Conservation (phyloP, 1,140 invertebrate species). For the Penaeus chinensis region DNA sequence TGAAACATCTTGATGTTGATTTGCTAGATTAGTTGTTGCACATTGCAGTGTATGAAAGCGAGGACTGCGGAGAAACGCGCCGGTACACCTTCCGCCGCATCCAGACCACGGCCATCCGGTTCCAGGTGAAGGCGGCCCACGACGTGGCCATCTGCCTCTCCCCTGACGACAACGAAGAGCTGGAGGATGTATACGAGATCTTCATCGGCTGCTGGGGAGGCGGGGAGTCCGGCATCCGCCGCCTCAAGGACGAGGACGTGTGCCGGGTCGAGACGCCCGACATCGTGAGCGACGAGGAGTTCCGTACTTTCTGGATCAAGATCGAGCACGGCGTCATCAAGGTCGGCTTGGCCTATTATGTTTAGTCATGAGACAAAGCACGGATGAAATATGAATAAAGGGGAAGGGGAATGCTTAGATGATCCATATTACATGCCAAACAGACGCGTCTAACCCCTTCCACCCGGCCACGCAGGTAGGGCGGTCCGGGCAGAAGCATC, state of each 20-base stretch:
- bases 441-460: too few species aligned
- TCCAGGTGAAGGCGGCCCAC: conserved; percentile 57
- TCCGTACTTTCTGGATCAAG: conserved; percentile 58
- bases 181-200: conserved; percentile 62
- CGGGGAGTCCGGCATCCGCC: conserved; percentile 55
- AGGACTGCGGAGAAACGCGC: conserved; percentile 47
- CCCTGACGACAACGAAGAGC: conserved; percentile 51
- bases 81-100: conserved; percentile 60
- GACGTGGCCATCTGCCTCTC: conserved; percentile 62
- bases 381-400: too few species aligned
- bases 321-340: conserved; percentile 57
- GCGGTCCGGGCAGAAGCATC: conserved; percentile 26
- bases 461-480: conserved; percentile 39
- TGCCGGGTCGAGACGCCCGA: conserved; percentile 56
- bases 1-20: too few species aligned
- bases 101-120: conserved; percentile 56
- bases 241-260: conserved; percentile 54
- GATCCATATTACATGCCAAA: too few species aligned
- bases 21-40: too few species aligned
- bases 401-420: too few species aligned
- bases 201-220: conserved; percentile 63
- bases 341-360: conserved; percentile 11
- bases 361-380: too few species aligned
- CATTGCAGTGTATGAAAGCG: conserved; percentile 49
- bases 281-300: conserved; percentile 59